Percentiles rank a stretch among this genome's conserved stretches.
Evolutionary conservation across 35 echinoderm and acorn worm species (phyloP).

Genomic region (Ophiothrix spiculata): DNA sequence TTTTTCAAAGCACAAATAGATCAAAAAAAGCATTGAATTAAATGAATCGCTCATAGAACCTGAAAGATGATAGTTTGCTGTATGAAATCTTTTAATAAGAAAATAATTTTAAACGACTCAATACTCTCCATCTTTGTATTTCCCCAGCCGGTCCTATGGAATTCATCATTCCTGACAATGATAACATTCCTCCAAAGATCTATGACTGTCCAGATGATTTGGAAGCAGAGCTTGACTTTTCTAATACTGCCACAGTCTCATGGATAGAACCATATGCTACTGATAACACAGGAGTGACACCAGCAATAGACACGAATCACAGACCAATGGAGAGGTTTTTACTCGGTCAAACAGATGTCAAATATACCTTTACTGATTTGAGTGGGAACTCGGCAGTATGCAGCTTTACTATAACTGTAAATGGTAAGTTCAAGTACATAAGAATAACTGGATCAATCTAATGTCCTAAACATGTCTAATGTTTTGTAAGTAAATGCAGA

Average conservation of each 20-base stretch:
- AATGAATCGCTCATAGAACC: no score
- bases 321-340: neutral
- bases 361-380: neutral
- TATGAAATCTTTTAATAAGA: no score
- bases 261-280: neutral
- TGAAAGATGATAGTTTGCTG: no score
- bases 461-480: no score
- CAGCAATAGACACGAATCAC: neutral
- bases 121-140: neutral
- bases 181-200: neutral
- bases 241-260: neutral
- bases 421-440: neutral
- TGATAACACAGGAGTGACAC: neutral
- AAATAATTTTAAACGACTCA: no score
- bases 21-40: no score
- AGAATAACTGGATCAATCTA: no score
- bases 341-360: neutral
- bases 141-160: neutral
- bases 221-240: no score
- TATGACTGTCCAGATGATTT: neutral
- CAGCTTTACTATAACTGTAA: neutral
- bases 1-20: no score
- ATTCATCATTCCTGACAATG: neutral
- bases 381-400: neutral
- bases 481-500: no score